A percentile compares a stretch with the other conserved stretches of the same genome.
Conservation (phyloP, 1,140 invertebrate genomes). For the Drosophila fuyamai region DNA sequence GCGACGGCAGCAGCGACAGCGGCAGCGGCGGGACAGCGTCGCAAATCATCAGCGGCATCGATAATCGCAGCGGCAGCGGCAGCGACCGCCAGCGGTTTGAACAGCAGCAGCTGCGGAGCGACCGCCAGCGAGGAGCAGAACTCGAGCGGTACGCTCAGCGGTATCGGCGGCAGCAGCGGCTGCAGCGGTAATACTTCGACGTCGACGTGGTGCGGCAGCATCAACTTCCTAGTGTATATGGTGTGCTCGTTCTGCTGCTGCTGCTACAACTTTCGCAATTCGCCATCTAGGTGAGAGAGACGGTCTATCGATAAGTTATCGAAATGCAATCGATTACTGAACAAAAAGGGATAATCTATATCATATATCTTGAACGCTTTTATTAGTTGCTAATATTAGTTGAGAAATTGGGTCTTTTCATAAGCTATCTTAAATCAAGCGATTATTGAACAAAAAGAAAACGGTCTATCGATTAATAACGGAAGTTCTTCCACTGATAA, state of each 20-base stretch:
- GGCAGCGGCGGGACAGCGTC: slow-evolving; percentile 27
- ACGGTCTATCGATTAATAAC: too few relatives aligned
- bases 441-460: not conserved
- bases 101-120: slow-evolving; percentile 29
- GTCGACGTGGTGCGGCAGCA: slow-evolving; percentile 80
- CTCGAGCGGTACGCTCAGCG: slow-evolving; percentile 46
- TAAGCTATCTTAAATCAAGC: not conserved
- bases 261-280: slow-evolving; percentile 82
- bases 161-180: slow-evolving; percentile 34
- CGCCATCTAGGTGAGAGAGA: slow-evolving; percentile 76
- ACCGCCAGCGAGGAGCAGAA: slow-evolving; percentile 28
- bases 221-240: slow-evolving; percentile 83
- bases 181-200: slow-evolving; percentile 52
- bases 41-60: slow-evolving; percentile 74
- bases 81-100: not conserved
- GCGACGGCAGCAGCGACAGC: slow-evolving; percentile 22
- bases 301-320: slow-evolving; percentile 4
- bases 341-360: too few relatives aligned
- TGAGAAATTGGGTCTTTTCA: not conserved
- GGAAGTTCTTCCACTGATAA: too few relatives aligned
- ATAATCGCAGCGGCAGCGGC: slow-evolving; percentile 54
- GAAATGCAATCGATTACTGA: not conserved
- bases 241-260: slow-evolving; percentile 84
- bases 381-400: not conserved
- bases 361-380: too few relatives aligned